Evolutionary conservation across 2,888 invertebrate genomes (phyloP).

Genomic region (Nemoura dubitans): DNA sequence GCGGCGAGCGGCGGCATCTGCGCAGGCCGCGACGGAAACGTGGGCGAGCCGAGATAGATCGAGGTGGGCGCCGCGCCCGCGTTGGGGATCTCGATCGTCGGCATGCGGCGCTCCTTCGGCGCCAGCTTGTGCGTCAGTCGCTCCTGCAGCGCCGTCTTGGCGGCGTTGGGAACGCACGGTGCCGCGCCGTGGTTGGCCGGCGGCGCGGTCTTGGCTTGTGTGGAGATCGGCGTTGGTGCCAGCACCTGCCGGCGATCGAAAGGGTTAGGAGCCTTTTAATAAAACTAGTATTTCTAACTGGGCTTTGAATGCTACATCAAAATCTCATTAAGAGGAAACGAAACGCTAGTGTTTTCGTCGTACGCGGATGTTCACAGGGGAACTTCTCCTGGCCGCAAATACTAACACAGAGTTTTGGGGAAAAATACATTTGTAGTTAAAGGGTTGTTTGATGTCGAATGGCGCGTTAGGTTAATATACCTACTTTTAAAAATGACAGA

Average conservation of each 20-base stretch:
- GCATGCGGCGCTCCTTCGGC: neutral
- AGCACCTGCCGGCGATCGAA: neutral
- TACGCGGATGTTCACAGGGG: too few species aligned
- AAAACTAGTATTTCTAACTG: too few species aligned
- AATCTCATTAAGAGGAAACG: too few species aligned
- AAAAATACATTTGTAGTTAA: too few species aligned
- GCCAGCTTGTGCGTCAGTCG: neutral
- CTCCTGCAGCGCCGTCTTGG: neutral
- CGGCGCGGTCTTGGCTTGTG: neutral
- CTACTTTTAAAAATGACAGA: too few species aligned
- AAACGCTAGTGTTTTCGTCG: too few species aligned
- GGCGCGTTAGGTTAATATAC: too few species aligned
- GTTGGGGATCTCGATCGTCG: constrained; percentile 34
- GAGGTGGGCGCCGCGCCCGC: constrained; percentile 13
- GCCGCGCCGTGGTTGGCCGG: neutral
- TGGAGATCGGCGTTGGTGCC: neutral
- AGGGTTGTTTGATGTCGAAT: too few species aligned
- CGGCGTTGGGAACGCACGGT: neutral
- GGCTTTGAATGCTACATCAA: too few species aligned
- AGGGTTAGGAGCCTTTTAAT: too few species aligned
- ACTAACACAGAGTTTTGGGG: too few species aligned
- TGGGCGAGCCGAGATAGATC: constrained; percentile 37
- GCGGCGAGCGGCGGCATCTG: constrained; percentile 39
- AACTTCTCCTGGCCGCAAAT: too few species aligned
- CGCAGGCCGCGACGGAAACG: constrained; percentile 1